These are phyloP conservation scores for Hirundichthys speculiger DNA, from an alignment of 2,113 vertebrate species.

Conservation along the genomic window DNA sequence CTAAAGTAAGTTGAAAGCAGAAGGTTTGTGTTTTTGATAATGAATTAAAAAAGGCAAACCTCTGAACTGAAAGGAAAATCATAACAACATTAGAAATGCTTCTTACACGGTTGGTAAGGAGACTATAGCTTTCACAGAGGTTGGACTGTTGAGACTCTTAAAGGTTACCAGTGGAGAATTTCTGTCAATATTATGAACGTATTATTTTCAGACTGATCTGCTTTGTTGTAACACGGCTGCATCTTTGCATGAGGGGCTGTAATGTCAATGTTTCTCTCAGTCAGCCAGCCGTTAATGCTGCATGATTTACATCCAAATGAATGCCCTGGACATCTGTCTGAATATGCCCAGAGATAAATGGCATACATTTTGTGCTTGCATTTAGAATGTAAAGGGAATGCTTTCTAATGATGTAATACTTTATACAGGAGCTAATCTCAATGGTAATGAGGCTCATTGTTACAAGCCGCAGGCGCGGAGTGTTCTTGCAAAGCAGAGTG, in stretches of 20 bases:
- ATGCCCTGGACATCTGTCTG: slow-evolving; percentile 56
- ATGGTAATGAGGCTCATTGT: slow-evolving; percentile 76
- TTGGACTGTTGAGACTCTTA: background rate
- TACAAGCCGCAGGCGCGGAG: slow-evolving; percentile 59
- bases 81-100: background rate
- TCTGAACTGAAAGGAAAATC: background rate
- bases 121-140: background rate
- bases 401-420: slow-evolving; percentile 64
- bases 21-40: background rate
- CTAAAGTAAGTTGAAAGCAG: background rate
- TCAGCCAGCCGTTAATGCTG: slow-evolving; percentile 37
- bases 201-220: slow-evolving; percentile 12
- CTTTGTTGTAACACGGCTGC: slow-evolving; percentile 19
- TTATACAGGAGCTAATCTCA: slow-evolving; percentile 69
- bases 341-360: slow-evolving; percentile 50
- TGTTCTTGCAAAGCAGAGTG: slow-evolving; percentile 42
- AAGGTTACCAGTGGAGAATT: slow-evolving; percentile 21
- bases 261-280: slow-evolving; percentile 42
- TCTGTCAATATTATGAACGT: slow-evolving; percentile 4
- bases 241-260: slow-evolving; percentile 15
- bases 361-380: slow-evolving; percentile 54
- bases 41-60: background rate
- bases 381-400: slow-evolving; percentile 55
- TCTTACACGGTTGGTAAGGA: background rate
- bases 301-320: slow-evolving; percentile 53